Percentiles rank a stretch among this genome's conserved stretches.
Evolutionary conservation across 23 tunicate species (phyloP).

Genomic region (Botrylloides violaceus): DNA sequence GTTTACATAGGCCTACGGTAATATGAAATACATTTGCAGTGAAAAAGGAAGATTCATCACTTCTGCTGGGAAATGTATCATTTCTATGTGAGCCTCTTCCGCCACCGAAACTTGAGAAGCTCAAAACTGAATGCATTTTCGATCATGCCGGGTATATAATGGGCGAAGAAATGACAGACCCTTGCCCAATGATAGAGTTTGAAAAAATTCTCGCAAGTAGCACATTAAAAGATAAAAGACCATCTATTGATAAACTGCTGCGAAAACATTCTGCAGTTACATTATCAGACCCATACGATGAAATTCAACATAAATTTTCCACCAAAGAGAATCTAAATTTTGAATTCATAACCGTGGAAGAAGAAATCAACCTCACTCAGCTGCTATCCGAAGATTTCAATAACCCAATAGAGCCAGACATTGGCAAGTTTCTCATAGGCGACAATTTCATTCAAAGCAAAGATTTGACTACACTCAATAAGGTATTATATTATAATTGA

Average conservation of each 20-base stretch:
- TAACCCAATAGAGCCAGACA: background rate
- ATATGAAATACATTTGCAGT: too few relatives aligned
- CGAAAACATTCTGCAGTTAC: background rate
- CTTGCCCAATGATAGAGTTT: too few relatives aligned
- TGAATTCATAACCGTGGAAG: background rate
- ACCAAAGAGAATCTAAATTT: background rate
- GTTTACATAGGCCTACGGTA: too few relatives aligned
- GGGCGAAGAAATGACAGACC: too few relatives aligned
- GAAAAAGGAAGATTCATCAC: too few relatives aligned
- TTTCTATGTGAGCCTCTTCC: too few relatives aligned
- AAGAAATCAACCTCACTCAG: background rate
- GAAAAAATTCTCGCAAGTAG: background rate
- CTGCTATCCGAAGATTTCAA: background rate
- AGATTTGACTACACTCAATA: too few relatives aligned
- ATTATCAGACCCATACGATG: constrained; percentile 11
- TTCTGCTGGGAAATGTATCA: too few relatives aligned
- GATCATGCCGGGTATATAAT: too few relatives aligned
- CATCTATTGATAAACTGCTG: background rate
- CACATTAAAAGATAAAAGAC: background rate
- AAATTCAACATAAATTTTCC: background rate
- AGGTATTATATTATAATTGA: too few relatives aligned
- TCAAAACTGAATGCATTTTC: too few relatives aligned
- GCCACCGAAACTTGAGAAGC: too few relatives aligned
- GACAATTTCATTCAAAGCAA: background rate
- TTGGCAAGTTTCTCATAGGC: background rate